Evolutionary conservation across 2,797 vertebrate genomes (phyloP).

Genomic region (Anguilla marmorata): DNA sequence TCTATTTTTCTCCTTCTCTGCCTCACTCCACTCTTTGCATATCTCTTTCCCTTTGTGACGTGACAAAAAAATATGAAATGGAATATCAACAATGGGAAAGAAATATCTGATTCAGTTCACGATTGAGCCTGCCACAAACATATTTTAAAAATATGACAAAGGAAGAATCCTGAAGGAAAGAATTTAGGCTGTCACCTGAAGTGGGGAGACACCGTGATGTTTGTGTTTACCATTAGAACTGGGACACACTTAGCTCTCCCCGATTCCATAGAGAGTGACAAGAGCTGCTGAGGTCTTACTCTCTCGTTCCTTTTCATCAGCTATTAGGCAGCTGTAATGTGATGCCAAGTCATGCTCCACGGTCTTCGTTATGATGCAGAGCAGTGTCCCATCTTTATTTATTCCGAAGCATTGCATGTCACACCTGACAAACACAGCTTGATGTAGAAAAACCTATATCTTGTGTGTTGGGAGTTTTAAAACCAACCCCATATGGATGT

Average conservation of each 20-base stretch:
- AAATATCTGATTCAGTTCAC: constrained; percentile 21
- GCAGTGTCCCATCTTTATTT: constrained; percentile 29
- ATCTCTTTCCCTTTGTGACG: not conserved
- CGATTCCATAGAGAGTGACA: not conserved
- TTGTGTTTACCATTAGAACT: constrained; percentile 1
- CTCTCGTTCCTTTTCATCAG: constrained; percentile 34
- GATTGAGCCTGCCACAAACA: not conserved
- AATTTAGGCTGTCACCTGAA: not conserved
- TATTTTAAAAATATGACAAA: not conserved
- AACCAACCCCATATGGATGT: not conserved
- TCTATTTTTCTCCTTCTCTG: not conserved
- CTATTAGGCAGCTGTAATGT: constrained; percentile 33
- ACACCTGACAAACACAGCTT: constrained; percentile 20
- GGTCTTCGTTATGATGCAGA: constrained; percentile 33
- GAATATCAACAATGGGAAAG: not conserved
- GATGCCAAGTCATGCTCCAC: constrained; percentile 39
- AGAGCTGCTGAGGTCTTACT: not conserved
- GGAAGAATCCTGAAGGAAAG: constrained; percentile 3
- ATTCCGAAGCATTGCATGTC: constrained; percentile 17
- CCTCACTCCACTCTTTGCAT: not conserved
- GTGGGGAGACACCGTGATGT: not conserved
- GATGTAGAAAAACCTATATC: constrained; percentile 22
- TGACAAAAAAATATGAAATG: constrained; percentile 1
- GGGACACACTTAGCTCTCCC: not conserved
- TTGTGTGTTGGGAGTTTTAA: constrained; percentile 25